Evolutionary conservation across 2,113 vertebrate species (phyloP), one percentile per base, ranked within the genome.

Genomic region (Chaenogobius annularis): DNA sequence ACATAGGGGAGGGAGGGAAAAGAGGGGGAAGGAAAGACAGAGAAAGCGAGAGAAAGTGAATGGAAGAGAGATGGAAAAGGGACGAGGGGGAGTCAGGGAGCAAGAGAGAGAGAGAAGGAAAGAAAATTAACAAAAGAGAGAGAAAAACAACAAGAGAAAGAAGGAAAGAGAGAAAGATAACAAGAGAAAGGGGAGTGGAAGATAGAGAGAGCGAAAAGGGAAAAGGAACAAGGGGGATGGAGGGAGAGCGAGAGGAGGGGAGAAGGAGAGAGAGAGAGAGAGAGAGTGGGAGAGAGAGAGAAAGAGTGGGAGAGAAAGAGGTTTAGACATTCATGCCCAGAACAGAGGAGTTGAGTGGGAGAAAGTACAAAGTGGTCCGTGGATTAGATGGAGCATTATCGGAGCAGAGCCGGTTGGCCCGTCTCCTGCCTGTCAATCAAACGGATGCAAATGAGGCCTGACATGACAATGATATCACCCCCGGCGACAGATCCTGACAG

Each of bases 321-420:
- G 87, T 61, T 87, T 89, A 84, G 67, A 69, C 75, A 75, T 73
- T 46, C 31, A 70, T 90, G 86, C 86, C 86, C 88, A 90, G 81
- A 87, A 83, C 85, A 78, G 82, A 80, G 73, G 65, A 83, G 77
- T 78, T 82, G 88, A 88, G 84, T 90, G 86, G 85, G 87, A 87
- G 90, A 89, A 80, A 85, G 83, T 88, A 85, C 85, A 82, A 82
- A 72, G 85, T 63, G 74, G 81, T 86, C 83, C 3, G 19, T 84
- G 85, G 86, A 89, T 92, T 85, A 87, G 85, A 90, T 88, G 82
- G 81, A 87, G 79, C 80, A 88, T 89, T 87, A 92, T 90, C 90
- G 88, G 58, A 78, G 82, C 86, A 84, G 78, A 83, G 79, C 83
- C 84, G 84, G 85, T 55, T 55, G 54, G 54, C 84, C 71, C 1